A percentile compares a stretch with the other conserved stretches of the same genome.
phyloP scores from a whole-genome alignment of 2,888 invertebrate genomes.

The Mycalesis mineus region DNA sequence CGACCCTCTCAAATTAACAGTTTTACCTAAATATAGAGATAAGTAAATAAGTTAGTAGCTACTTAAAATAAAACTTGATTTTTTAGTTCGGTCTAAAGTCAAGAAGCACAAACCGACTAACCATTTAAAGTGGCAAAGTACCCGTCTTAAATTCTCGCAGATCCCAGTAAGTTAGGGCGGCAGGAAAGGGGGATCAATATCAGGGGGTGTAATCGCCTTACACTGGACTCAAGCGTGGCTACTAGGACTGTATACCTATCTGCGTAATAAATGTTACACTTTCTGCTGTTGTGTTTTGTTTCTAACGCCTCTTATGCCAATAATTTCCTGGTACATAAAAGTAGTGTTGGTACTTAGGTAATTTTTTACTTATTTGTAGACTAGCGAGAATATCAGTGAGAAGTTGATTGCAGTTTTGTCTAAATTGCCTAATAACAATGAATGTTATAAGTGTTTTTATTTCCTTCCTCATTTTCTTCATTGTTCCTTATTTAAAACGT shows the following conservation, averaged over 20 bases:
- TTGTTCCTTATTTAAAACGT: too few species aligned
- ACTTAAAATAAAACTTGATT: too few species aligned
- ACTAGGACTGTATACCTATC: constrained; percentile 1
- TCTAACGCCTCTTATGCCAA: neutral
- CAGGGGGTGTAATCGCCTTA: constrained; percentile 16
- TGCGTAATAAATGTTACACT: neutral
- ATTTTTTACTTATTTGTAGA: too few species aligned
- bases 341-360: too few species aligned
- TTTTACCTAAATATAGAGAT: too few species aligned
- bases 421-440: too few species aligned
- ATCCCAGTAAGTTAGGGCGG: constrained; percentile 1
- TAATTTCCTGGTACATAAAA: neutral
- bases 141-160: neutral
- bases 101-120: neutral
- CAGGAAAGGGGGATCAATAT: constrained; percentile 13
- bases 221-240: constrained; percentile 10
- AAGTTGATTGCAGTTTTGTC: too few species aligned
- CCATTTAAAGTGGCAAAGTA: neutral
- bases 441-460: too few species aligned
- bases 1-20: too few species aligned
- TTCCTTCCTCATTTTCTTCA: too few species aligned
- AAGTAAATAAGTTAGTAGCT: too few species aligned
- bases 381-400: too few species aligned
- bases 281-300: neutral
- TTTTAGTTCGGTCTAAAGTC: neutral